Conservation (phyloP, 2,797 vertebrate species). For the Salarias fasciatus region DNA sequence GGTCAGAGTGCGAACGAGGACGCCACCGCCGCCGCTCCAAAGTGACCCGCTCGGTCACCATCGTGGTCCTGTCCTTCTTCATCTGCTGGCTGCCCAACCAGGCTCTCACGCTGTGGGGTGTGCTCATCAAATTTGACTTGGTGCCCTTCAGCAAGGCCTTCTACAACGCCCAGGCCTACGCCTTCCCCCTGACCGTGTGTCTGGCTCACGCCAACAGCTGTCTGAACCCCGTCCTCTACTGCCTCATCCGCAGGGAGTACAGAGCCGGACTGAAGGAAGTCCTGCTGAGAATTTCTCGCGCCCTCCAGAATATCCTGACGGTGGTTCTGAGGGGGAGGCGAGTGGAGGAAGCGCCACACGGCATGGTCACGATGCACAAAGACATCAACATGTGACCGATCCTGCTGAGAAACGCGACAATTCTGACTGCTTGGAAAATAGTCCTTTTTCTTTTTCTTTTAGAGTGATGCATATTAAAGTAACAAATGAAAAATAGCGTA, state of each 20-base stretch:
- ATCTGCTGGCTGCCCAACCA: conserved; percentile 88
- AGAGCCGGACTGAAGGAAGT: conserved; percentile 78
- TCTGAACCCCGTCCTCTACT: conserved; percentile 87
- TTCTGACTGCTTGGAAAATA: too few relatives aligned
- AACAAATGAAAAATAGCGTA: too few relatives aligned
- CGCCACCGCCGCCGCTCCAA: conserved; percentile 78
- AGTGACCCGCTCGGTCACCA: conserved; percentile 82
- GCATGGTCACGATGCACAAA: conserved; percentile 66
- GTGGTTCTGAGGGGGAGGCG: conserved; percentile 69
- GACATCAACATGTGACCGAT: conserved; percentile 65
- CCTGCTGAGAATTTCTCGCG: conserved; percentile 74
- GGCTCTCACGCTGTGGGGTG: conserved; percentile 85
- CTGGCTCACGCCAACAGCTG: conserved; percentile 86
- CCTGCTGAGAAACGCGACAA: neutral
- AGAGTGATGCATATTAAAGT: too few relatives aligned
- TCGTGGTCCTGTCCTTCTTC: conserved; percentile 86
- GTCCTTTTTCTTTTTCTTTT: too few relatives aligned
- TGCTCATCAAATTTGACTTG: conserved; percentile 85
- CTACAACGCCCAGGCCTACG: conserved; percentile 84
- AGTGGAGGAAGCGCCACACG: conserved; percentile 68
- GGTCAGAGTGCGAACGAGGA: conserved; percentile 71
- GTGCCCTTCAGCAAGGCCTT: conserved; percentile 85
- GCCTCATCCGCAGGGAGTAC: conserved; percentile 83
- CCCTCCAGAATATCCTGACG: conserved; percentile 60
- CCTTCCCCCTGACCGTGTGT: conserved; percentile 85